Evolutionary conservation across 2,797 vertebrate genomes (phyloP).

Genomic region (Oreonectes daqikongensis): DNA sequence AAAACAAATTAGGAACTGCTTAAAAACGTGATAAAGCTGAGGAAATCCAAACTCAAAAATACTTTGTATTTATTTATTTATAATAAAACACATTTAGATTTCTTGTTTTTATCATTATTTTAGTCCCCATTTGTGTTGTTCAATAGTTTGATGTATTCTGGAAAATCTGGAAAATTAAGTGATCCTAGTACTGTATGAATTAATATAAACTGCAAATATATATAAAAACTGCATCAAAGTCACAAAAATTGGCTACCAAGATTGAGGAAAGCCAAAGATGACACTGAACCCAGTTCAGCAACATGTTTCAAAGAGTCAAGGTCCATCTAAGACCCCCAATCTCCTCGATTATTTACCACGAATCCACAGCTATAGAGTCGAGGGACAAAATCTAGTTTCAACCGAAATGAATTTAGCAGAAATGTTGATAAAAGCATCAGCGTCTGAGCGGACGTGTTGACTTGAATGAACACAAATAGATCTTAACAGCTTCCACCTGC

Average conservation of each 20-base stretch:
- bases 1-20: neutral
- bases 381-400: conserved; percentile 30
- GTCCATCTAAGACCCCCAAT: conserved; percentile 54
- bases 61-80: no score
- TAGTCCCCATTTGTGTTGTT: no score
- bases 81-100: no score
- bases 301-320: conserved; percentile 54
- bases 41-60: no score
- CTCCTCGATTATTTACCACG: conserved; percentile 62
- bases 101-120: no score
- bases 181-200: no score
- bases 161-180: no score
- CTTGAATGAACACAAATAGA: conserved; percentile 36
- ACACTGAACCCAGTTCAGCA: conserved; percentile 50
- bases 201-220: no score
- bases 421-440: conserved; percentile 31
- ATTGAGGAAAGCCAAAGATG: neutral
- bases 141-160: no score
- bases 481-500: conserved; percentile 29
- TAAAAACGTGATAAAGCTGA: neutral
- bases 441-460: neutral
- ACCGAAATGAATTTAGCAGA: conserved; percentile 31
- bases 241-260: no score
- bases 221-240: no score
- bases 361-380: conserved; percentile 54